These are phyloP conservation scores for Scaptomyza cyrtandrae DNA, from an alignment of 2,888 invertebrate species.

Conservation along the genomic window DNA sequence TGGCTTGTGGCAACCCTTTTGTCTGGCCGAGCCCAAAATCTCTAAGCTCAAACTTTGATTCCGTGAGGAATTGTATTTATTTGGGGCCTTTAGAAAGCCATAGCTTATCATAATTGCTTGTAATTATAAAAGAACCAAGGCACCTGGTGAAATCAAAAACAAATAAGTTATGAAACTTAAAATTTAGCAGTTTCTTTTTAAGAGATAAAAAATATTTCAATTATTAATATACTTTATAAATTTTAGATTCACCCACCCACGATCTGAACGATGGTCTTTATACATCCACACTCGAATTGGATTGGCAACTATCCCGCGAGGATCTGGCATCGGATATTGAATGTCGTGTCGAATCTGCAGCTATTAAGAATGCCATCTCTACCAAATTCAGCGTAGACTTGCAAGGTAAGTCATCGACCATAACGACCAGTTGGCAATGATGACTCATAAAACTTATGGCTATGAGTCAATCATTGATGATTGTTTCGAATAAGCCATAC, in stretches of 20 bases:
- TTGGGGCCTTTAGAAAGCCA: conserved; percentile 41
- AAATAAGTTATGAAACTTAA: conserved; percentile 7
- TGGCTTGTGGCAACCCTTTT: conserved; percentile 52
- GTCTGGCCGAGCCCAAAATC: conserved; percentile 2
- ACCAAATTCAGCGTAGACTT: conserved; percentile 86
- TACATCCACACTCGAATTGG: conserved; percentile 87
- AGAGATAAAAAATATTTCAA: too few species aligned
- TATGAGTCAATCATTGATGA: conserved; percentile 40
- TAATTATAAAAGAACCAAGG: conserved; percentile 40
- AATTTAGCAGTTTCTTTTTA: neutral
- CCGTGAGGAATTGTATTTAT: conserved; percentile 46
- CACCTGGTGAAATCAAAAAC: conserved; percentile 18
- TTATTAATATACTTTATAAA: too few species aligned
- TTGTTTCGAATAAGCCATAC: conserved; percentile 24
- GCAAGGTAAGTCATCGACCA: conserved; percentile 86
- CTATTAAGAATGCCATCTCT: conserved; percentile 85
- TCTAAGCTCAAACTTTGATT: conserved; percentile 34
- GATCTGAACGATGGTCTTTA: conserved; percentile 87
- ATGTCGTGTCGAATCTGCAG: conserved; percentile 89
- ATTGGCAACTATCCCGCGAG: conserved; percentile 87
- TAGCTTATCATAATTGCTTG: conserved; percentile 58
- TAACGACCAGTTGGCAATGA: conserved; percentile 5
- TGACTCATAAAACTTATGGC: conserved; percentile 31
- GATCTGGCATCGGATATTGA: conserved; percentile 89
- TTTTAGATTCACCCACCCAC: conserved; percentile 86